Evolutionary conservation across 2,797 vertebrate species (phyloP).

Genomic region (Semaprochilodus insignis): DNA sequence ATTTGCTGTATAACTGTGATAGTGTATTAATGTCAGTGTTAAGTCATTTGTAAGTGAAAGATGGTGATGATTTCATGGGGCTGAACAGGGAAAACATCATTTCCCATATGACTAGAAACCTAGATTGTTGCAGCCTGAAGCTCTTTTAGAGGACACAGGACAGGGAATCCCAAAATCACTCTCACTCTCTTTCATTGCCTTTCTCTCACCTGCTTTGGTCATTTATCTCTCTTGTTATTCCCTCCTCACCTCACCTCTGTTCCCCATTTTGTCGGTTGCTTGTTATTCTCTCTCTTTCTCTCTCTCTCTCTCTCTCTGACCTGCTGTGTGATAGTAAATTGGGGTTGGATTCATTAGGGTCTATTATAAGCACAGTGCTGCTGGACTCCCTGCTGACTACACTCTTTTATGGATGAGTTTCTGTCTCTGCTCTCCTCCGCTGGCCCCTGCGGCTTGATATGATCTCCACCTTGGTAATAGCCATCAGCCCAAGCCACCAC

Average conservation of each 20-base stretch:
- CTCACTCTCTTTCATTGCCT: slow-evolving; percentile 11
- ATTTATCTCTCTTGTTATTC: neutral
- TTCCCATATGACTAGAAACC: slow-evolving; percentile 43
- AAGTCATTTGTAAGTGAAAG: slow-evolving; percentile 6
- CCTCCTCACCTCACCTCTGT: neutral
- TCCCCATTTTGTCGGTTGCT: neutral
- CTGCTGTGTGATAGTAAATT: slow-evolving; percentile 61
- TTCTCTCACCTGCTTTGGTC: neutral
- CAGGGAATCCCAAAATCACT: slow-evolving; percentile 45
- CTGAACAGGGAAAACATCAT: slow-evolving; percentile 8
- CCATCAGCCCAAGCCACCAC: neutral
- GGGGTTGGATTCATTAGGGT: slow-evolving; percentile 77
- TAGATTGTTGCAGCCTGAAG: slow-evolving; percentile 32
- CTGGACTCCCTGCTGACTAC: slow-evolving; percentile 41
- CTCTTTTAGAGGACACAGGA: slow-evolving; percentile 13
- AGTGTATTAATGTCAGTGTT: neutral
- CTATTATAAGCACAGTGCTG: slow-evolving; percentile 74
- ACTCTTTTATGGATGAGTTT: slow-evolving; percentile 43
- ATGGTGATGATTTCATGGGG: slow-evolving; percentile 19
- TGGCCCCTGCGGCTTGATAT: slow-evolving; percentile 20
- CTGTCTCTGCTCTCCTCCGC: slow-evolving; percentile 29
- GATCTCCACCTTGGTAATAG: slow-evolving; percentile 42
- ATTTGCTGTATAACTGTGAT: too few relatives aligned
- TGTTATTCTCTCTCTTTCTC: slow-evolving; percentile 16
- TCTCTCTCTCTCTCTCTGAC: slow-evolving; percentile 37